Evolutionary conservation across 2,797 vertebrate genomes (phyloP).

Genomic region (Sebastes wilsoni): DNA sequence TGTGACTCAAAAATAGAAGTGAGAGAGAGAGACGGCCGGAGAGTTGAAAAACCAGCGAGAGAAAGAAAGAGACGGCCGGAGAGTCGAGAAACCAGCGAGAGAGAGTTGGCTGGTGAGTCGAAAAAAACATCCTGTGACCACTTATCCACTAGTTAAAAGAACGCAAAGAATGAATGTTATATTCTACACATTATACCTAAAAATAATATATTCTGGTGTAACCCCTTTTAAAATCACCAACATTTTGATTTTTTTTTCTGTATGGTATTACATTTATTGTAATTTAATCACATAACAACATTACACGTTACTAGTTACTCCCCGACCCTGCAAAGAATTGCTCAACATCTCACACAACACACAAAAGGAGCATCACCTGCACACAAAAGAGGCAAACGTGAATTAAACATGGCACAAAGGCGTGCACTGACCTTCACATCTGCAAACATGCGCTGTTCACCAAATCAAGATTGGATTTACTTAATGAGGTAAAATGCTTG

Average conservation of each 20-base stretch:
- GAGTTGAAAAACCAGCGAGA: too few species aligned
- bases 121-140: too few species aligned
- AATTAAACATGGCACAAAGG: conserved; percentile 16
- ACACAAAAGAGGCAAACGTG: not conserved
- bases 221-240: not conserved
- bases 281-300: not conserved
- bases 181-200: too few species aligned
- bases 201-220: not conserved
- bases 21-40: too few species aligned
- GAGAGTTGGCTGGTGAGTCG: too few species aligned
- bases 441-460: conserved; percentile 10
- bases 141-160: too few species aligned
- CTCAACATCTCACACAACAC: not conserved
- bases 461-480: conserved; percentile 57
- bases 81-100: too few species aligned
- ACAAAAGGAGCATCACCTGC: not conserved
- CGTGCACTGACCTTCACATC: conserved; percentile 57
- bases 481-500: conserved; percentile 53
- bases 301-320: not conserved
- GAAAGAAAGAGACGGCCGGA: too few species aligned
- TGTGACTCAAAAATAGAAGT: too few species aligned
- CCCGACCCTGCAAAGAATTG: not conserved
- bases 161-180: too few species aligned
- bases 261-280: not conserved
- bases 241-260: not conserved